A percentile compares a stretch with the other conserved stretches of the same genome.
Conservation (phyloP, 2,797 vertebrate genomes). For the Naso thynnoides region DNA sequence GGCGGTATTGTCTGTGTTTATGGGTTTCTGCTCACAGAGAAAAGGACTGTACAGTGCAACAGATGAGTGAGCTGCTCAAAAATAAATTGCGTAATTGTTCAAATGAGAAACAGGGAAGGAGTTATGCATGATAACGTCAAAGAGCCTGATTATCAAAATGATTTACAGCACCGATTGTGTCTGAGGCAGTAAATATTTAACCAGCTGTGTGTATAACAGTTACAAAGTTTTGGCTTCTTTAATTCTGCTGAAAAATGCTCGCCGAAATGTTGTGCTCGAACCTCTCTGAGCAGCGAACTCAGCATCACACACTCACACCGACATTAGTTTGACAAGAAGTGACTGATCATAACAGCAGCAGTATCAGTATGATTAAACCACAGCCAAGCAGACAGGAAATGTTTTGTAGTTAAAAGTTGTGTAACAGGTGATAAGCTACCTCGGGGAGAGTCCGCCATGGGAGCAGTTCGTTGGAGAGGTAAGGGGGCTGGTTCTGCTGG, state of each 20-base stretch:
- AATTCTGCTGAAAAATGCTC: not conserved
- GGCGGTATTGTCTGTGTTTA: not conserved
- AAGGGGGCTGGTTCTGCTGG: slow-evolving; percentile 95
- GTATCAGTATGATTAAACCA: not conserved
- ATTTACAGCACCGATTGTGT: not conserved
- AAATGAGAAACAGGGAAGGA: too few relatives aligned
- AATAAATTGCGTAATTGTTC: not conserved
- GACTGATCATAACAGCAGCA: slow-evolving; percentile 7
- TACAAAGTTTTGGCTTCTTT: not conserved
- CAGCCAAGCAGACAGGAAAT: slow-evolving; percentile 15
- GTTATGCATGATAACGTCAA: not conserved
- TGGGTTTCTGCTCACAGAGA: slow-evolving; percentile 43
- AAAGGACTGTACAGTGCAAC: not conserved
- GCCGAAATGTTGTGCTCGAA: not conserved
- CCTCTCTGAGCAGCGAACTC: slow-evolving; percentile 43
- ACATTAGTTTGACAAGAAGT: slow-evolving; percentile 14
- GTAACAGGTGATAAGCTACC: slow-evolving; percentile 79
- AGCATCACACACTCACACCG: not conserved
- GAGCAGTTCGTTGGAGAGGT: slow-evolving; percentile 98
- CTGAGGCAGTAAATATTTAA: not conserved
- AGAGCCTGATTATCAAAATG: slow-evolving; percentile 17
- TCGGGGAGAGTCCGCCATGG: slow-evolving; percentile 95
- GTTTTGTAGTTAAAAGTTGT: not conserved
- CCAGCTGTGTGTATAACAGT: not conserved
- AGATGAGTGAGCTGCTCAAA: slow-evolving; percentile 45